Evolutionary conservation across 30 jellyfish, hydroid and myxozoan genomes (phyloP).

Genomic region (Aurelia sp.): DNA sequence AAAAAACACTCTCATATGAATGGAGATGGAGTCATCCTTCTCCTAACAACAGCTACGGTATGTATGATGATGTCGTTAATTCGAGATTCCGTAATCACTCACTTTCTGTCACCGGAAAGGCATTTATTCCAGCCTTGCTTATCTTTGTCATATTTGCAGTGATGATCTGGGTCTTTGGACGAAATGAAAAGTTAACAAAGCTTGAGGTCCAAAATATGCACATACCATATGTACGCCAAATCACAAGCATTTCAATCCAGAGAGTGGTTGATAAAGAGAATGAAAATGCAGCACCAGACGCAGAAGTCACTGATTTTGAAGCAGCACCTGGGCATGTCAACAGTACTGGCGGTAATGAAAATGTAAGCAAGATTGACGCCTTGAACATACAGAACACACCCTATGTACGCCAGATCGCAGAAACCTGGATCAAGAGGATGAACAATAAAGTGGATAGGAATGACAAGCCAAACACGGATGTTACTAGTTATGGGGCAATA

Average conservation of each 20-base stretch:
- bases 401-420: conserved; percentile 18
- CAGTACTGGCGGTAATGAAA: not conserved
- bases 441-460: conserved; percentile 22
- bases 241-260: conserved; percentile 33
- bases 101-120: conserved; percentile 63
- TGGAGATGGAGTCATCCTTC: conserved; percentile 89
- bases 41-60: conserved; percentile 56
- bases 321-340: too few species aligned
- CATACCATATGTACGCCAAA: conserved; percentile 10
- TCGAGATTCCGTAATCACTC: conserved; percentile 78
- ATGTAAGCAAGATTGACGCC: conserved; percentile 11
- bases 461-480: not conserved
- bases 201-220: conserved; percentile 21
- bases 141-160: conserved; percentile 75
- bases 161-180: conserved; percentile 82
- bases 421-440: conserved; percentile 22
- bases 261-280: conserved; percentile 32
- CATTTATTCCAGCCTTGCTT: conserved; percentile 76
- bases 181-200: conserved; percentile 34
- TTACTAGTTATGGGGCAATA: conserved; percentile 10
- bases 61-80: conserved; percentile 61
- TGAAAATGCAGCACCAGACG: not conserved
- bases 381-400: conserved; percentile 16
- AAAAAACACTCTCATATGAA: conserved; percentile 66
- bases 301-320: too few species aligned